Evolutionary conservation across 2,113 vertebrate species (phyloP).

Genomic region (Campylorhamphus procurvoides): DNA sequence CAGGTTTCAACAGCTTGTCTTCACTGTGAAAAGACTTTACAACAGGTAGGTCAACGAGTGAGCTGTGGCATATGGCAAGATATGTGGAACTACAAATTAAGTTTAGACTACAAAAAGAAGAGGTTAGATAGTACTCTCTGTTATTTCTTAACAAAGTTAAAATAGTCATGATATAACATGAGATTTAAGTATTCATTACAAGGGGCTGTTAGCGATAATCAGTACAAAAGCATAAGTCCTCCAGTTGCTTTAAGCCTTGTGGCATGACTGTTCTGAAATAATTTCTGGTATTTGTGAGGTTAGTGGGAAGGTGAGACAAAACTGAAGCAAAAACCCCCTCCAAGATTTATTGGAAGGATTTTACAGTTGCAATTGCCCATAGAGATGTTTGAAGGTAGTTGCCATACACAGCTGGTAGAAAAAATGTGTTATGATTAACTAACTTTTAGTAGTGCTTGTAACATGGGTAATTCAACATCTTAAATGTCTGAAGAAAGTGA

Average conservation of each 20-base stretch:
- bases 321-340: fast-evolving
- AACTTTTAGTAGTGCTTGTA: background rate
- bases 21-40: conserved; percentile 97
- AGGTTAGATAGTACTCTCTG: background rate
- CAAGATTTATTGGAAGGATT: background rate
- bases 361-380: background rate
- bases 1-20: conserved; percentile 97
- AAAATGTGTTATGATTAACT: background rate
- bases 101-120: background rate
- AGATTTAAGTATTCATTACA: background rate
- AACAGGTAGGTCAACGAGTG: conserved; percentile 83
- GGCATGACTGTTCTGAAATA: background rate
- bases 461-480: background rate
- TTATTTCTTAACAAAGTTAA: background rate
- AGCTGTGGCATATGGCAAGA: background rate
- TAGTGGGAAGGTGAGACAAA: background rate
- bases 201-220: background rate
- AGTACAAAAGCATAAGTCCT: background rate
- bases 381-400: background rate
- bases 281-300: background rate
- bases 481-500: background rate
- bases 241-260: background rate
- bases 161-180: background rate
- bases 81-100: background rate
- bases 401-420: background rate